Conservation (phyloP, 53 echinoderm and acorn worm genomes). For the Mesocentrotus franciscanus region DNA sequence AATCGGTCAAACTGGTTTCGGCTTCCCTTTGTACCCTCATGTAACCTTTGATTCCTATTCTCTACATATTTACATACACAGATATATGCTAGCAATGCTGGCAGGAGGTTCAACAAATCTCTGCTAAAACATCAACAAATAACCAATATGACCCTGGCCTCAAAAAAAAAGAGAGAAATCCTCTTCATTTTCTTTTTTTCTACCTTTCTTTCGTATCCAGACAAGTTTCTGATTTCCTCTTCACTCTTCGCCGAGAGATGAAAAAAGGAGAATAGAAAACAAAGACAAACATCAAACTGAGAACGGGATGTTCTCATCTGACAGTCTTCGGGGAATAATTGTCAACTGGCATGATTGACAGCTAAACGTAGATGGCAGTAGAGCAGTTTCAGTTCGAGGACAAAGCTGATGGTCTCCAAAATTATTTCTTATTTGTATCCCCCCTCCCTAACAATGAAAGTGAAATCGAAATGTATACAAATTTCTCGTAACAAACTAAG, state of each 20-base stretch:
- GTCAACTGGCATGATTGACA: background rate
- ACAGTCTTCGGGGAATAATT: background rate
- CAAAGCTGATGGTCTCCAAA: background rate
- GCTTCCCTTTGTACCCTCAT: conserved; percentile 11
- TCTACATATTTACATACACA: background rate
- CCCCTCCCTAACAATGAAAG: background rate
- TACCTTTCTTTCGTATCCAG: conserved; percentile 12
- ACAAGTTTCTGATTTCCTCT: conserved; percentile 28
- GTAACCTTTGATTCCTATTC: background rate
- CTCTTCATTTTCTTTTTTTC: background rate
- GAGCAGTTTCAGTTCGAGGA: background rate
- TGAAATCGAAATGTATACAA: background rate
- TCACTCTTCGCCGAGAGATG: background rate
- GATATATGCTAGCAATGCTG: conserved; percentile 26
- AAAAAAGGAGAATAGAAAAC: conserved; percentile 10
- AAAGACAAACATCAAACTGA: background rate
- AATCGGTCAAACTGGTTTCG: conserved; percentile 40
- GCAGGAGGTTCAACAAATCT: conserved; percentile 61
- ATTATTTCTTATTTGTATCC: background rate
- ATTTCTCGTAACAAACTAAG: background rate
- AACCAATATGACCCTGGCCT: conserved; percentile 48
- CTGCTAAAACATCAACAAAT: conserved; percentile 65
- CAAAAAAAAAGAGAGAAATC: background rate
- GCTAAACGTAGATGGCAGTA: conserved; percentile 10
- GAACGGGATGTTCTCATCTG: background rate